phyloP scores from a whole-genome alignment of 1,140 invertebrate species.

The Sweltsa coloradensis region DNA sequence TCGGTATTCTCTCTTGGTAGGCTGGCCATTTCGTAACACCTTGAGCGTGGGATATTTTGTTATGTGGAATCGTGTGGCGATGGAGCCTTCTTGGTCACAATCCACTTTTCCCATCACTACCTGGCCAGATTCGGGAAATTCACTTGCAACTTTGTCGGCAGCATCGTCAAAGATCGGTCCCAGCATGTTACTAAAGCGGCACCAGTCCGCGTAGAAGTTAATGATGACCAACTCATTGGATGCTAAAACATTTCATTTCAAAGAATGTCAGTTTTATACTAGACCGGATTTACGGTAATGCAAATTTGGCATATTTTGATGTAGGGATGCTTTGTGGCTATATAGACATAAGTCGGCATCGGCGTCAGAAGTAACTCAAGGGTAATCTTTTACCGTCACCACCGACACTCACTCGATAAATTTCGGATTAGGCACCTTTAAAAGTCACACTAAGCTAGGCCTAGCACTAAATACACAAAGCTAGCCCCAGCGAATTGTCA shows the following conservation, averaged over 20 bases:
- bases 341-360: too few species aligned
- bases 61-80: constrained; percentile 88
- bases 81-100: constrained; percentile 76
- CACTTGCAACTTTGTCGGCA: constrained; percentile 68
- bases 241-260: constrained; percentile 57
- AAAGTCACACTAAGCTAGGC: too few species aligned
- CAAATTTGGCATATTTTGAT: neutral
- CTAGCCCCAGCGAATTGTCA: too few species aligned
- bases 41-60: constrained; percentile 98
- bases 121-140: constrained; percentile 67
- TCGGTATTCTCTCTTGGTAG: constrained; percentile 84
- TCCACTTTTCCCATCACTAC: constrained; percentile 95
- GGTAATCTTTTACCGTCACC: too few species aligned
- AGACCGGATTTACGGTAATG: neutral
- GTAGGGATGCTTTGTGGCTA: neutral
- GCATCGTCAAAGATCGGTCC: constrained; percentile 95
- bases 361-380: too few species aligned
- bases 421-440: too few species aligned
- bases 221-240: constrained; percentile 93
- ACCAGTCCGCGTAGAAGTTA: constrained; percentile 99
- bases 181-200: constrained; percentile 87
- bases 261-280: constrained; percentile 15
- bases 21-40: constrained; percentile 85
- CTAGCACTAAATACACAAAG: too few species aligned
- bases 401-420: too few species aligned